Percentiles rank a stretch among this genome's conserved stretches.
These are phyloP conservation scores for Actinemys pallida DNA, from an alignment of 2,113 vertebrate species.

Conservation along the genomic window DNA sequence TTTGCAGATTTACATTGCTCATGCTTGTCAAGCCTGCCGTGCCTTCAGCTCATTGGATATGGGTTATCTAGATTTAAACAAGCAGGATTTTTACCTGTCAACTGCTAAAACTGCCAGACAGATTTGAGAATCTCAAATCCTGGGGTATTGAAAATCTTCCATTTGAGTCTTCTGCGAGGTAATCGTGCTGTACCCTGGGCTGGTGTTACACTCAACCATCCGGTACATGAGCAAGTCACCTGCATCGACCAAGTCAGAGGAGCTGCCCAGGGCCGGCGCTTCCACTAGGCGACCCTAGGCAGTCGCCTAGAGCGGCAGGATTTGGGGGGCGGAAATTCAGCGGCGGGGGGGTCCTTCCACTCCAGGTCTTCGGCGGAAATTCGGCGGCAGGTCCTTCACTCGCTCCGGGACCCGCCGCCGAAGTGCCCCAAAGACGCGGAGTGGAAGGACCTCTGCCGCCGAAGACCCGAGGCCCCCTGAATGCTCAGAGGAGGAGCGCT, in stretches of 20 bases:
- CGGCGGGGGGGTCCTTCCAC: too few species aligned
- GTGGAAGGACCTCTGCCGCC: too few species aligned
- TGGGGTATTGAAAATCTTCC: neutral
- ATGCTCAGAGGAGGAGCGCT: too few species aligned
- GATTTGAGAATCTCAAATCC: neutral
- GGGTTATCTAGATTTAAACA: neutral
- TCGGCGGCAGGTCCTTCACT: too few species aligned
- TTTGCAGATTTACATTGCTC: neutral
- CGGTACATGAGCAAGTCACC: neutral
- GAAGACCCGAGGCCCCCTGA: too few species aligned
- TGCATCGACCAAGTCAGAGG: neutral
- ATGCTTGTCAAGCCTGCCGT: rapidly evolving
- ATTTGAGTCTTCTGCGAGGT: neutral
- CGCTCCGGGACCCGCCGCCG: too few species aligned
- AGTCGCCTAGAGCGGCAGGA: too few species aligned
- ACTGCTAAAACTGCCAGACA: rapidly evolving
- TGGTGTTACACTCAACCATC: neutral
- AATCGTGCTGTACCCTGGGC: neutral
- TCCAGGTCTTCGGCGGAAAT: too few species aligned
- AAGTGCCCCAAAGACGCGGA: too few species aligned
- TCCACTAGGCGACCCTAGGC: too few species aligned
- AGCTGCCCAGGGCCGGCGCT: neutral
- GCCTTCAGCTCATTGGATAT: neutral
- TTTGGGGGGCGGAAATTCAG: too few species aligned
- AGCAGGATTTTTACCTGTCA: neutral